Conservation (phyloP, 2,113 vertebrate species). For the Chlamydotis undulata region DNA sequence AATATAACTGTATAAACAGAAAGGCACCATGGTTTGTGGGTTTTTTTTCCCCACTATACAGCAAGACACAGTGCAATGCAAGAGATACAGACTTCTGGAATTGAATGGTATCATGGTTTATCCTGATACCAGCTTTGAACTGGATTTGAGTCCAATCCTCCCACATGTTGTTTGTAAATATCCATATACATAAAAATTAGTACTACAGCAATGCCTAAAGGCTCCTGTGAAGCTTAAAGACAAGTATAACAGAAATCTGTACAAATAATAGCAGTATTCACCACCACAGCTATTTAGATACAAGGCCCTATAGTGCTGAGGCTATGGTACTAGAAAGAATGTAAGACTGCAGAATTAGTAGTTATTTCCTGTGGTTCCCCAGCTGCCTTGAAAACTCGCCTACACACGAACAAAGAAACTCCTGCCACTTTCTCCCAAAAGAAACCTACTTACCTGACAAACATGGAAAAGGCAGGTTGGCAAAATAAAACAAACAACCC, state of each 20-base stretch:
- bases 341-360: not conserved
- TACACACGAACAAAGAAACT: not conserved
- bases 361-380: not conserved
- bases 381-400: not conserved
- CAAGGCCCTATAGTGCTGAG: not conserved
- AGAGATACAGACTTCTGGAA: not conserved
- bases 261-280: not conserved
- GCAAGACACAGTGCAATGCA: not conserved
- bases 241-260: not conserved
- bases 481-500: not conserved
- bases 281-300: not conserved
- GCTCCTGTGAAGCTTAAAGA: not conserved
- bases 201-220: not conserved
- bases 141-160: not conserved
- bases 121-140: not conserved
- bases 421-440: not conserved
- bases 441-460: not conserved
- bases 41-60: not conserved
- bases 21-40: not conserved
- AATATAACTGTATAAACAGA: not conserved
- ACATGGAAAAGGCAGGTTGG: not conserved
- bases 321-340: not conserved
- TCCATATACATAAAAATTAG: not conserved
- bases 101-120: not conserved
- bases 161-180: not conserved